These are phyloP conservation scores for Selenia dentaria DNA, from an alignment of 2,888 invertebrate genomes.

Conservation along the genomic window DNA sequence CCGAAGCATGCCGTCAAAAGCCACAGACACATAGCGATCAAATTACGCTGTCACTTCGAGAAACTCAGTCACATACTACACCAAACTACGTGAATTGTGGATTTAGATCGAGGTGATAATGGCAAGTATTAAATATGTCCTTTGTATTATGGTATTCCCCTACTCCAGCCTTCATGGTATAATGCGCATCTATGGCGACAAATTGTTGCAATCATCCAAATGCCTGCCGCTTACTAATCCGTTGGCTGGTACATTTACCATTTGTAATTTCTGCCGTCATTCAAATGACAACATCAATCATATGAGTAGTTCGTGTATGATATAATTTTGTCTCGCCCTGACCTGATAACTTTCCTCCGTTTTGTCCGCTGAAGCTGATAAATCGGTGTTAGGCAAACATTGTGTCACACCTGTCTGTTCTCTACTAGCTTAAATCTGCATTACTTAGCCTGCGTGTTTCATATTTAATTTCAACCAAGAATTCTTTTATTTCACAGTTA, in stretches of 20 bases:
- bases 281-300: too few relatives aligned
- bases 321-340: conserved; percentile 42
- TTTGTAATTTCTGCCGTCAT: conserved; percentile 51
- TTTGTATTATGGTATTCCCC: conserved; percentile 75
- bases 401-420: too few relatives aligned
- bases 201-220: conserved; percentile 78
- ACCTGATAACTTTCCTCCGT: conserved; percentile 31
- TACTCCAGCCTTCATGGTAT: conserved; percentile 79
- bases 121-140: conserved; percentile 72
- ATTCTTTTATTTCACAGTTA: too few relatives aligned
- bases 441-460: too few relatives aligned
- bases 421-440: too few relatives aligned
- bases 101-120: conserved; percentile 44
- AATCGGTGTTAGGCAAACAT: conserved; percentile 1
- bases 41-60: conserved; percentile 18
- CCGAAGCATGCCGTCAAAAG: conserved; percentile 77
- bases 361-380: conserved; percentile 19
- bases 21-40: conserved; percentile 75
- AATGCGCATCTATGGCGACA: conserved; percentile 68
- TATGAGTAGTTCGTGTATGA: too few relatives aligned
- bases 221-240: conserved; percentile 71
- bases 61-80: conserved; percentile 17
- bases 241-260: conserved; percentile 47
- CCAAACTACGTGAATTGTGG: conserved; percentile 20
- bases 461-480: too few relatives aligned